Evolutionary conservation across 2,113 vertebrate species (phyloP).

Genomic region (Euleptes europaea): DNA sequence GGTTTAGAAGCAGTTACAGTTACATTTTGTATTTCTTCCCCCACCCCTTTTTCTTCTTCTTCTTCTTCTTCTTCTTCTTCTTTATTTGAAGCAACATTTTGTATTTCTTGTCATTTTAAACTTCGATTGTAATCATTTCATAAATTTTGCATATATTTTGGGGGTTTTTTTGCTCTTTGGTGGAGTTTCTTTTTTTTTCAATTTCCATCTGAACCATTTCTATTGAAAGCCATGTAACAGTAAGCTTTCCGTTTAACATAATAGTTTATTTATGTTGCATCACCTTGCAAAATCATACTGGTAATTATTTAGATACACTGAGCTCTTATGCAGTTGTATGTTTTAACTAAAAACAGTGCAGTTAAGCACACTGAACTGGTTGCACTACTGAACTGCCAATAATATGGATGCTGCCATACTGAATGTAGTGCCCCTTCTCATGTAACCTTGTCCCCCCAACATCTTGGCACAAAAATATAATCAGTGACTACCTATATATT

Average conservation of each 20-base stretch:
- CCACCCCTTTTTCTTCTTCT: too few species aligned
- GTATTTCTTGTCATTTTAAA: constrained; percentile 27
- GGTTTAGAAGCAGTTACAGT: neutral
- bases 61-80: too few species aligned
- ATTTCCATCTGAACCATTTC: neutral
- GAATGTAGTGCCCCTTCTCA: neutral
- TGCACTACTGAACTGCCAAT: neutral
- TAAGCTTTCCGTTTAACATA: neutral
- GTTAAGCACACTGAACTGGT: neutral
- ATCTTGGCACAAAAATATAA: neutral
- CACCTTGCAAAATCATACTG: neutral
- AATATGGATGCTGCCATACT: neutral
- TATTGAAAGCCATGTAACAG: neutral
- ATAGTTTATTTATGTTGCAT: neutral
- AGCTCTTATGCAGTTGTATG: neutral
- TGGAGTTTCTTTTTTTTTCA: neutral
- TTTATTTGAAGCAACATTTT: too few species aligned
- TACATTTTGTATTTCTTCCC: neutral
- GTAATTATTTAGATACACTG: neutral
- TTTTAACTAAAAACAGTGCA: neutral
- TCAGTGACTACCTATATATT: neutral
- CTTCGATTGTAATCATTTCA: neutral
- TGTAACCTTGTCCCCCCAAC: neutral
- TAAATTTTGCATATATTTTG: neutral
- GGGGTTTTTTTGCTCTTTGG: neutral